Conservation (phyloP, 2,888 invertebrate genomes). For the Smittia sp. region DNA sequence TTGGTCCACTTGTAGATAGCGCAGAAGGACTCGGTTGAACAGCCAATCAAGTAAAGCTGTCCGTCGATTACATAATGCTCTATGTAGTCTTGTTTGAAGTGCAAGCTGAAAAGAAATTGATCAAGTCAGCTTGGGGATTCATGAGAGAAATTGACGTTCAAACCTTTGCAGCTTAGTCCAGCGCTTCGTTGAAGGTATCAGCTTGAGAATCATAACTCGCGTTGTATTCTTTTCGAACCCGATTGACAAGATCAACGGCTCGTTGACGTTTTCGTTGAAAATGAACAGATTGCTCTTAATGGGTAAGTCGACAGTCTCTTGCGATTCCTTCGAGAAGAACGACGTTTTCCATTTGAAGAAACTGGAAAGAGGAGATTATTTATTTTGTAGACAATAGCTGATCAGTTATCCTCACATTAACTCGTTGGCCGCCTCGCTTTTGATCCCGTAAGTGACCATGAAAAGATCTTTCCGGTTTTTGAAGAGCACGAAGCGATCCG, state of each 20-base stretch:
- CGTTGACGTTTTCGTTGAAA: not conserved
- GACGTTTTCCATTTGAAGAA: constrained; percentile 17
- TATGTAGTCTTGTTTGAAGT: constrained; percentile 10
- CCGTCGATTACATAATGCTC: constrained; percentile 1
- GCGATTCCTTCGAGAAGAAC: not conserved
- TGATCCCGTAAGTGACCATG: constrained; percentile 5
- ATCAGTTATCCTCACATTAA: not conserved
- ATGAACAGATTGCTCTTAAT: constrained; percentile 11
- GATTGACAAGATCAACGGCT: not conserved
- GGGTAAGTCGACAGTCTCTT: not conserved
- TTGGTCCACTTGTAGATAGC: constrained; percentile 19
- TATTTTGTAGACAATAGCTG: not conserved
- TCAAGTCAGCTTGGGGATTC: no score
- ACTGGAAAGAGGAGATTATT: not conserved
- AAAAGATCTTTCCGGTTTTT: not conserved
- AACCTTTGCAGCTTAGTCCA: no score
- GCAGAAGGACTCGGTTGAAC: constrained; percentile 11
- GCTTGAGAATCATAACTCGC: not conserved
- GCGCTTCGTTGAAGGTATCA: no score
- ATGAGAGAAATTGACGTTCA: no score
- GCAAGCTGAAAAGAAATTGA: not conserved
- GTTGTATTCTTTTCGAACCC: not conserved
- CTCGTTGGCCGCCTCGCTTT: not conserved
- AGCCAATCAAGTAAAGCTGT: constrained; percentile 18
- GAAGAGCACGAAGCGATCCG: not conserved